Base-by-base conservation (phyloP, 2,888 invertebrate species). In the Ophion costatus region DNA sequence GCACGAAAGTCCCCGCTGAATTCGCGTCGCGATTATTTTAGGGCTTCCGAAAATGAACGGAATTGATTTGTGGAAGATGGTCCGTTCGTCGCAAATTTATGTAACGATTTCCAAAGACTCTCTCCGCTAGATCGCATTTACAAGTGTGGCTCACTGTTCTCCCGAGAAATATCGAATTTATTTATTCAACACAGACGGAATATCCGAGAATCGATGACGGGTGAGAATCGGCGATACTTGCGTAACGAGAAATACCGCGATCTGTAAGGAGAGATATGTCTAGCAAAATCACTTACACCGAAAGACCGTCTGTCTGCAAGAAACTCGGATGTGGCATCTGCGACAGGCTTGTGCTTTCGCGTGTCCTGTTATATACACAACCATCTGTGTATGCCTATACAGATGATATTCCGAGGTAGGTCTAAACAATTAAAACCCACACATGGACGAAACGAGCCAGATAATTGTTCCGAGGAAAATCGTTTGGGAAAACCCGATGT, bases 111-210 rank as follows among this genome's bases (percentile, higher is more conserved):
- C 66, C 70, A 9, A 71, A n/a, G 45, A 67, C 45, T 45, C 59
- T 77, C 38, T 1, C 33, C 22, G 45, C n/a, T 57, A 29, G 22
- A 33, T 29, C 17, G 1, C n/a, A 33, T 73, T 59, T 17, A 22
- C 24, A n/a, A n/a, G 24, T 11, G 57, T 57, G 24, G 57, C 17
- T 63, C 29, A 24, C 33, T 11, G 56, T 24, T 42, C n/a, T 38
- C 61, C 73, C 61, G 80, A 38, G 73, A n/a, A 73, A 57, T 1
- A 73, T 71, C 61, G 63, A 77, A 81, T 80, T 84, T 84, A 80
- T 84, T 80, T 84, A 66, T 81, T 69, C 71, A 51, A 63, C 63
- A 33, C 10, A 66, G 29, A 61, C 67, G 29, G 42, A 22, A 38
- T 63, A 75, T 79, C 29, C 70, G 63, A 69, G 63, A 67, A 70